A percentile compares a stretch with the other conserved stretches of the same genome.
Evolutionary conservation across 37 sponge, comb jelly and placozoan genomes (phyloP).

Genomic region (Aplysina aerophoba): DNA sequence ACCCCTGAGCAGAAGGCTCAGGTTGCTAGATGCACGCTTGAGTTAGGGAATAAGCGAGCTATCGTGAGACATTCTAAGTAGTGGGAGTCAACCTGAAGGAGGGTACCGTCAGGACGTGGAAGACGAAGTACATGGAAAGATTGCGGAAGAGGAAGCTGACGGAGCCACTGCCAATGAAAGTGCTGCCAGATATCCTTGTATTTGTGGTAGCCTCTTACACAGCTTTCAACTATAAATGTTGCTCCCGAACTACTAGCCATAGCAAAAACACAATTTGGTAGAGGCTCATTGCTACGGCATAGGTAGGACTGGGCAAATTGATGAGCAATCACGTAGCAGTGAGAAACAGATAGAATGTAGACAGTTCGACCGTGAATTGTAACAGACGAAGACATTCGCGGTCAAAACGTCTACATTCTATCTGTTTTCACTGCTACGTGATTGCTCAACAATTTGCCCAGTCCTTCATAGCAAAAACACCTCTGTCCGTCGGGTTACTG

Average conservation of each 20-base stretch:
- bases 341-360: no score
- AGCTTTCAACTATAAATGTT: constrained; percentile 11
- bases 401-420: no score
- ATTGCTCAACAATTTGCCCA: no score
- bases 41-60: not conserved
- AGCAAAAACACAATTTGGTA: no score
- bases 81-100: not conserved
- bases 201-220: constrained; percentile 4
- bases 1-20: constrained; percentile 46
- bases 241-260: not conserved
- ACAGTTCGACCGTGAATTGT: no score
- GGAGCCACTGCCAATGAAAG: not conserved
- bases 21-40: constrained; percentile 26
- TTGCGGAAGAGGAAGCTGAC: not conserved
- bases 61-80: not conserved
- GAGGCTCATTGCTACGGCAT: no score
- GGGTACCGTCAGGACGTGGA: not conserved
- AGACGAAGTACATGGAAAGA: not conserved
- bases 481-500: no score
- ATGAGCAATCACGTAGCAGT: no score
- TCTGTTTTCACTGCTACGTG: no score
- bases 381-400: no score
- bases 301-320: no score
- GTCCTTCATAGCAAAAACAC: no score
- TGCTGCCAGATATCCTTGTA: constrained; percentile 28